Evolutionary conservation across 2,888 invertebrate genomes (phyloP), one percentile per base, ranked within the genome.

Genomic region (Galeopsomyia nigrocyanea): DNA sequence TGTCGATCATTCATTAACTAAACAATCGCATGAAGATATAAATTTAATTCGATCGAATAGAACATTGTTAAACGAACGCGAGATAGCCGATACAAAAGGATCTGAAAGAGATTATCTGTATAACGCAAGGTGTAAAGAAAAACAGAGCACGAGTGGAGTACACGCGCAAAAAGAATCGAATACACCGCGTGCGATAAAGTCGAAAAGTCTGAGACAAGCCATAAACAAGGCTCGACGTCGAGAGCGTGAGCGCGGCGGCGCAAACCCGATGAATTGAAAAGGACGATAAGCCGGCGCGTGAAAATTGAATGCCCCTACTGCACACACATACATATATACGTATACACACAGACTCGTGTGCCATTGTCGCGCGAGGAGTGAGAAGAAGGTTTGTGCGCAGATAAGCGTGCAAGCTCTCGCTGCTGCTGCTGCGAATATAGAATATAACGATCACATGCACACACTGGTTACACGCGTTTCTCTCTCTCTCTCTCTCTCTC

Each of bases 231-330:
- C 53, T 53, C n/a, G 53, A 57, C 26, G 64, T 69, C 51, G 58
- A 55, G n/a, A 39, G 3, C 21, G 39, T 17, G 19, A 13, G 21
- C 10, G 62, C 60, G 3, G 17, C n/a, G 21, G 60, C 61, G 58
- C 69, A 69, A 75, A 70, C 72, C 66, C 72, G 72, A 75, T 72
- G 75, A 75, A 75, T 75, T 64, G 75, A 75, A 75, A 75, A 72
- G 67, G 72, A 67, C 69, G 75, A 75, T 75, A 75, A 75, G 75
- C 71, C 70, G 57, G 71, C 65, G 68, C 51, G 75, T 39, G 39
- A 75, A 75, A 75, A 72, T 75, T 70, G 75, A 75, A 75, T 70
- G 46, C 51, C 67, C 66, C 56, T 17, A 47, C 14, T 51, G n/a
- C 55, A 56, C 22, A 16, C n/a, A 50, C 50, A 5, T 3, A 5